Evolutionary conservation across 2,888 invertebrate species (phyloP).

Genomic region (Podabrus alpinus): DNA sequence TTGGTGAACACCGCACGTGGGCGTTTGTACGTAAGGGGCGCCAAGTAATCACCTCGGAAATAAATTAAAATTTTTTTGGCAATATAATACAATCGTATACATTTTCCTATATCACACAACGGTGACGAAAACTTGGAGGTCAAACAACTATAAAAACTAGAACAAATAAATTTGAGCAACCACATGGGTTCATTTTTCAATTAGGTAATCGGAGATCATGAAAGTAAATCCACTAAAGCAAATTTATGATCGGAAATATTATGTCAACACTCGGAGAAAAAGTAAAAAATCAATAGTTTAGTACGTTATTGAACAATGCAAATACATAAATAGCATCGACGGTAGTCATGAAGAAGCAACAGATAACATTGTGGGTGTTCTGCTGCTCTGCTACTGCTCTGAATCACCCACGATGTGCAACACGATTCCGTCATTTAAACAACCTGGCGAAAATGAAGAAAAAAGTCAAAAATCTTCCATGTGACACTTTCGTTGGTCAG

Average conservation of each 20-base stretch:
- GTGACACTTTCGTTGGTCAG: not conserved
- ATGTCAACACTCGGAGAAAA: constrained; percentile 1
- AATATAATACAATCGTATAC: too few species aligned
- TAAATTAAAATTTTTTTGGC: not conserved
- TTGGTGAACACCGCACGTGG: not conserved
- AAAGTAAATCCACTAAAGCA: not conserved
- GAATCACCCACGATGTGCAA: constrained; percentile 36
- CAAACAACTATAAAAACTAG: not conserved
- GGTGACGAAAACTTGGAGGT: not conserved
- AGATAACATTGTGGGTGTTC: constrained; percentile 41
- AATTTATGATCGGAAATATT: not conserved
- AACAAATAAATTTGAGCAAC: not conserved
- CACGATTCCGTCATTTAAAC: constrained; percentile 38
- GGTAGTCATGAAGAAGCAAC: constrained; percentile 30
- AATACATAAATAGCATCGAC: constrained; percentile 36
- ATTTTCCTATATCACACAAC: not conserved
- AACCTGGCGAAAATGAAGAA: not conserved
- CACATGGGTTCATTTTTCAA: not conserved
- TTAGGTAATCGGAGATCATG: not conserved
- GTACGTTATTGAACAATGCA: constrained; percentile 36
- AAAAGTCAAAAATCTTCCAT: not conserved
- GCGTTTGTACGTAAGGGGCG: not conserved
- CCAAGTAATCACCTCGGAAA: not conserved
- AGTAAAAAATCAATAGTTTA: constrained; percentile 15
- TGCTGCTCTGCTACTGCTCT: constrained; percentile 33